A percentile compares a stretch with the other conserved stretches of the same genome.
phyloP scores from a whole-genome alignment of 1,140 invertebrate genomes.

The Eumaeus atala region DNA sequence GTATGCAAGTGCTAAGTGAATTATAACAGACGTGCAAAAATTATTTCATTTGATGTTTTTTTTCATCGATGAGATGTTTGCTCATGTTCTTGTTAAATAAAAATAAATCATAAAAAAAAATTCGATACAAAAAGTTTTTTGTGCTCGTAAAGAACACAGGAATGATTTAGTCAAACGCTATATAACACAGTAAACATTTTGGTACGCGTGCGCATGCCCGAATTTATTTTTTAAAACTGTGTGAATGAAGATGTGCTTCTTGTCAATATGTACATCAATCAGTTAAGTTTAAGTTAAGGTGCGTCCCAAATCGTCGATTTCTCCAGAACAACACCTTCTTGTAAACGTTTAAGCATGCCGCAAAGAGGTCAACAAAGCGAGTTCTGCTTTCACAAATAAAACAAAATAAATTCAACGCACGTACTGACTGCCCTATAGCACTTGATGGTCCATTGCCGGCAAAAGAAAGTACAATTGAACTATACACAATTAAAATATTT shows the following conservation, averaged over 20 bases:
- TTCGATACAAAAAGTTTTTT: too few relatives aligned
- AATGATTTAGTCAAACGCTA: too few relatives aligned
- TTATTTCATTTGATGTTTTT: too few relatives aligned
- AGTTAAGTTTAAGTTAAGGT: constrained; percentile 36
- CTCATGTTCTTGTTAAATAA: too few relatives aligned
- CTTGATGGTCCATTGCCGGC: constrained; percentile 53
- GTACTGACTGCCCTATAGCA: constrained; percentile 68
- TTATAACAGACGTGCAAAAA: not conserved
- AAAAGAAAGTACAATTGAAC: constrained; percentile 69
- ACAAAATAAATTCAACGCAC: constrained; percentile 74
- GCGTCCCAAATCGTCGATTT: constrained; percentile 65
- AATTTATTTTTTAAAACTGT: not conserved
- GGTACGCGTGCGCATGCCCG: too few relatives aligned
- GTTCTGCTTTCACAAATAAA: constrained; percentile 73
- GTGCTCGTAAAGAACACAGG: too few relatives aligned
- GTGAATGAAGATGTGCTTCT: not conserved
- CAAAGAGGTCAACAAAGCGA: constrained; percentile 67
- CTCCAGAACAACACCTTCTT: constrained; percentile 66
- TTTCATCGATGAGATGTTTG: too few relatives aligned
- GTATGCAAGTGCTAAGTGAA: constrained; percentile 28
- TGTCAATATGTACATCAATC: not conserved
- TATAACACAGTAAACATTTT: too few relatives aligned
- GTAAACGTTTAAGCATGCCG: constrained; percentile 57
- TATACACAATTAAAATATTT: constrained; percentile 17
- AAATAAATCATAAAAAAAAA: too few relatives aligned